A percentile compares a stretch with the other conserved stretches of the same genome.
These are phyloP conservation scores for Macrobrachium nipponense DNA, from an alignment of 1,140 invertebrate genomes.

Conservation along the genomic window DNA sequence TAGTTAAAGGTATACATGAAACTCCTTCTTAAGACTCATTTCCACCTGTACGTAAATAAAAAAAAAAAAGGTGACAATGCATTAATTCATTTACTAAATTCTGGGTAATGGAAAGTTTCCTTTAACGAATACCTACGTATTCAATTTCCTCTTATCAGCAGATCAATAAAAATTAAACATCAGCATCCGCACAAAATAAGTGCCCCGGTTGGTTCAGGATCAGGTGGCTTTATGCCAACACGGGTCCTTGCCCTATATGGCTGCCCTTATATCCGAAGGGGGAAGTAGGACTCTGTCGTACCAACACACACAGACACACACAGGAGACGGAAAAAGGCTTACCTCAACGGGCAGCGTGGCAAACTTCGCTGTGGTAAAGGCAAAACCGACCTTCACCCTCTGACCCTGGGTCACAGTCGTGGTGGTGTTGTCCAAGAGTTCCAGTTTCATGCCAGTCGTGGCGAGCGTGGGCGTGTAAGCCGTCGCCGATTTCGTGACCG, in stretches of 20 bases:
- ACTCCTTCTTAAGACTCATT: too few species aligned
- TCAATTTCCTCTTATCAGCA: neutral
- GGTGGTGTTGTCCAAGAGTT: neutral
- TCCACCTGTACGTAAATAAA: too few species aligned
- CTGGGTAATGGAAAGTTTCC: too few species aligned
- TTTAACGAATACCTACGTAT: too few species aligned
- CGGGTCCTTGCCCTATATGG: neutral
- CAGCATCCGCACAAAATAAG: neutral
- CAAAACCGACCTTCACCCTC: neutral
- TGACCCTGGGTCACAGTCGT: conserved; percentile 1
- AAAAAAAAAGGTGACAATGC: too few species aligned
- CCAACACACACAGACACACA: neutral
- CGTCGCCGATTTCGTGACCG: neutral
- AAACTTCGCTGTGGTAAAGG: conserved; percentile 14
- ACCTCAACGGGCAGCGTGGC: conserved; percentile 23
- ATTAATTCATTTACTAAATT: too few species aligned
- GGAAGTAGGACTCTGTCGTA: too few species aligned
- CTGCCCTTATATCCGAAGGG: neutral
- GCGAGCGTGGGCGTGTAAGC: neutral
- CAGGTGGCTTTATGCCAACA: neutral
- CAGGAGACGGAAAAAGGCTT: neutral
- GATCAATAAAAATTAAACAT: neutral
- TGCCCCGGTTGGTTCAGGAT: neutral
- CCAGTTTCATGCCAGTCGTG: neutral
- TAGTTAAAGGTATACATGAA: too few species aligned